Base-by-base conservation (phyloP, 2,888 invertebrate genomes). In the Thalpophila matura region DNA sequence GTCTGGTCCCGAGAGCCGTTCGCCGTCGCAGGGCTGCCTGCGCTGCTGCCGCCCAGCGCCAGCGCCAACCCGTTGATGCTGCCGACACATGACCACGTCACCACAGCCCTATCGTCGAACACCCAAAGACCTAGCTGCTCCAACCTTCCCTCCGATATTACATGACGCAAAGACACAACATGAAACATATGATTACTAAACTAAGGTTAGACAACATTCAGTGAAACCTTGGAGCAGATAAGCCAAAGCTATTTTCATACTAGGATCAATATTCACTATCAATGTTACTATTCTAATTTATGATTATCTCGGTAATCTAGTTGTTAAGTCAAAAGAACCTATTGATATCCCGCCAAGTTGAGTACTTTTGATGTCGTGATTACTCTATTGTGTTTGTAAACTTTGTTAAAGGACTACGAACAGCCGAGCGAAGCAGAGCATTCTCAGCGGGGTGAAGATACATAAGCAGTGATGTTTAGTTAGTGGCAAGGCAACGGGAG, bases 41-140 rank as follows among this genome's bases (percentile, higher is more conserved):
- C 86, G 68, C 93, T 88, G 90, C 92, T 94, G 84, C 95, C 89
- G 77, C 95, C 95, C 85, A 95, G 92, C 89, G 95, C 95, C 94
- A 95, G 81, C 91, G 95, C 95, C 95, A 95, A 81, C 86, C 95
- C 95, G 94, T 89, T 94, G 93, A 95, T 95, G 91, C 95, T 95
- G 95, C 87, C 91, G 93, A 95, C 92, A 95, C 95, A 94, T 86
- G 91, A 93, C 93, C 90, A 94, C 89, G 92, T 95, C 94, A 95
- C 94, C 94, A 93, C 88, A 90, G 89, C 93, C 93, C 93, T 91
- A 91, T 86, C 89, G 84, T 84, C 81, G 78, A 81, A 73, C 81
- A 77, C 79, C 72, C 67, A 63, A 53, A 79, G 83, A 89, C 92
- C 83, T 91, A 93, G 82, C 91, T 93, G 93, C 94, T 93, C 93